These are phyloP conservation scores for Sarcophaga rosellei DNA, from an alignment of 2,888 invertebrate genomes.

Conservation along the genomic window DNA sequence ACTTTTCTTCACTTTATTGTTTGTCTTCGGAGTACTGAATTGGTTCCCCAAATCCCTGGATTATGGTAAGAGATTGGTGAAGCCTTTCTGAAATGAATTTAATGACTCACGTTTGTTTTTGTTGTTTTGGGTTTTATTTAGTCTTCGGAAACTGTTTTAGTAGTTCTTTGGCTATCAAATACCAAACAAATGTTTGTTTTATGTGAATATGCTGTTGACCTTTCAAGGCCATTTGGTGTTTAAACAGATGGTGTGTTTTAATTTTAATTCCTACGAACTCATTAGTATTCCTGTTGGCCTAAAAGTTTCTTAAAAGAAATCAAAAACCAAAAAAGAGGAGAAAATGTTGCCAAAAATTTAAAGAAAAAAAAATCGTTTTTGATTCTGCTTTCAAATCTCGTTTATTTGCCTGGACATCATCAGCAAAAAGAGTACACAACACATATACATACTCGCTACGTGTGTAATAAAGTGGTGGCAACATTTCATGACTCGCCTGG, in stretches of 20 bases:
- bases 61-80: too few species aligned
- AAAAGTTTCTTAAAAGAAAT: conserved; percentile 17
- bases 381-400: conserved; percentile 20
- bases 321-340: background rate
- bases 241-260: background rate
- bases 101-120: too few species aligned
- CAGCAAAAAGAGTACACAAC: conserved; percentile 23
- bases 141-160: too few species aligned
- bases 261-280: background rate
- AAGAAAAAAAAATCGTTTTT: conserved; percentile 9
- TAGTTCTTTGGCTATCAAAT: too few species aligned
- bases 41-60: too few species aligned
- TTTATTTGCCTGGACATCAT: conserved; percentile 21
- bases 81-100: too few species aligned
- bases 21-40: too few species aligned
- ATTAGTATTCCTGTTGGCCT: background rate
- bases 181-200: too few species aligned
- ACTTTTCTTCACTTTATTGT: too few species aligned
- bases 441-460: background rate
- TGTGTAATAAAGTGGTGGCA: background rate
- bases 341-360: background rate
- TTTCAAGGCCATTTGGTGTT: conserved; percentile 21
- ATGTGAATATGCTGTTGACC: background rate
- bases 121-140: too few species aligned
- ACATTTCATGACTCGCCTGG: conserved; percentile 15